Evolutionary conservation across 2,113 vertebrate species (phyloP).

Genomic region (Caracal caracal): DNA sequence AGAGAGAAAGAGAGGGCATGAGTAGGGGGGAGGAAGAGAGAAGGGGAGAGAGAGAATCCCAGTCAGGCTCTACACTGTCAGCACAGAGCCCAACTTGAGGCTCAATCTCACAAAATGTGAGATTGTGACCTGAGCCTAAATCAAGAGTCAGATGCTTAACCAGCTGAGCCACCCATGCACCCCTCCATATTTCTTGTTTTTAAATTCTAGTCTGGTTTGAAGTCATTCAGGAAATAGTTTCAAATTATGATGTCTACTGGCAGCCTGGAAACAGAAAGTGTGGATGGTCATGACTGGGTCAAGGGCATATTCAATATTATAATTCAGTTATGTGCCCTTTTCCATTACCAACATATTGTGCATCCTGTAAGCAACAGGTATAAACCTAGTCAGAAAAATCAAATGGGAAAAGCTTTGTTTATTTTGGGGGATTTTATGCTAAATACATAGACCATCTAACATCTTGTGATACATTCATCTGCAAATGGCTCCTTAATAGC

Average conservation of each 20-base stretch:
- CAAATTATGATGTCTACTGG: background rate
- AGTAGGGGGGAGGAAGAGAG: no score
- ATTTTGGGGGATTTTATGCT: background rate
- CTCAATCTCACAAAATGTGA: no score
- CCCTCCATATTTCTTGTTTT: background rate
- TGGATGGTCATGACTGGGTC: background rate
- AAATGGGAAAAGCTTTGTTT: background rate
- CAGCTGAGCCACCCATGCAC: no score
- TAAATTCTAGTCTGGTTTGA: background rate
- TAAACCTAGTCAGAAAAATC: background rate
- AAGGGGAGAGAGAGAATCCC: no score
- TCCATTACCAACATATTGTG: background rate
- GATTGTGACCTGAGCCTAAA: no score
- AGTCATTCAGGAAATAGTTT: constrained; percentile 26
- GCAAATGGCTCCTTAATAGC: background rate
- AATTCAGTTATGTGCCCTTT: background rate
- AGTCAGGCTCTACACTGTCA: no score
- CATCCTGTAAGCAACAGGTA: background rate
- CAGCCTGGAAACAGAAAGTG: background rate
- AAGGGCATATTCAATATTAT: background rate
- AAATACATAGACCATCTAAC: background rate
- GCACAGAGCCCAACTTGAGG: no score
- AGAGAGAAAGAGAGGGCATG: no score
- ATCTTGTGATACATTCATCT: background rate
- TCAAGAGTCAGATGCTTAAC: no score